These are phyloP conservation scores for Epiblema foenella DNA, from an alignment of 2,888 invertebrate genomes.

Conservation along the genomic window DNA sequence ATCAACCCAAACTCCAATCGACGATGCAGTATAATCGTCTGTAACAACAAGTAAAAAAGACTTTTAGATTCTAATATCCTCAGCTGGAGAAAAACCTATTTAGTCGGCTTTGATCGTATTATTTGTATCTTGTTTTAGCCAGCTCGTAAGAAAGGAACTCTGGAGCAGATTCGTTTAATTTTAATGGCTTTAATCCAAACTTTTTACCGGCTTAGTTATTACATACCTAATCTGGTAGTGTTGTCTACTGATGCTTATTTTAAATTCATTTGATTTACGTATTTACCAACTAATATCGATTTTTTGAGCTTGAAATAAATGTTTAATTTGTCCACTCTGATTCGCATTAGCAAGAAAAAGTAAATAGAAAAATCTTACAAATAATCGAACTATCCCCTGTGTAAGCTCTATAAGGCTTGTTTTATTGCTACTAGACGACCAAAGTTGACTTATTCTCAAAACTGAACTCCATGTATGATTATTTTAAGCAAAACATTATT, in stretches of 20 bases:
- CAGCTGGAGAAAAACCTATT: slow-evolving; percentile 79
- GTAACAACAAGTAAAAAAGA: slow-evolving; percentile 44
- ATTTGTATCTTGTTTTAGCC: slow-evolving; percentile 79
- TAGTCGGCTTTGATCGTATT: slow-evolving; percentile 81
- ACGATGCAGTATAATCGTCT: slow-evolving; percentile 52
- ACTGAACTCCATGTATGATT: background rate
- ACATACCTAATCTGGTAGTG: no score
- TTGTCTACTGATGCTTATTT: no score
- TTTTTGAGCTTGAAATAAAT: no score
- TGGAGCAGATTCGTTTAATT: slow-evolving; percentile 46
- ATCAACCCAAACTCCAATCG: slow-evolving; percentile 51
- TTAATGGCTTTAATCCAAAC: no score
- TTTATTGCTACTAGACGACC: no score
- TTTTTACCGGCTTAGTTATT: no score
- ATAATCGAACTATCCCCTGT: no score
- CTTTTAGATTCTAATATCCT: slow-evolving; percentile 51
- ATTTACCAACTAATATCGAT: no score
- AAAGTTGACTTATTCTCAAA: background rate
- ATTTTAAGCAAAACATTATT: background rate
- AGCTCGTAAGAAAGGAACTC: slow-evolving; percentile 56
- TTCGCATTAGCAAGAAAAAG: no score
- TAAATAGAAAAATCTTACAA: no score
- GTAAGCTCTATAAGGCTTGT: no score
- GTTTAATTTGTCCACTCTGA: background rate
- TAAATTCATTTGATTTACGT: no score